Base-by-base conservation (phyloP, 2,113 vertebrate species). In the Bufo gargarizans region DNA sequence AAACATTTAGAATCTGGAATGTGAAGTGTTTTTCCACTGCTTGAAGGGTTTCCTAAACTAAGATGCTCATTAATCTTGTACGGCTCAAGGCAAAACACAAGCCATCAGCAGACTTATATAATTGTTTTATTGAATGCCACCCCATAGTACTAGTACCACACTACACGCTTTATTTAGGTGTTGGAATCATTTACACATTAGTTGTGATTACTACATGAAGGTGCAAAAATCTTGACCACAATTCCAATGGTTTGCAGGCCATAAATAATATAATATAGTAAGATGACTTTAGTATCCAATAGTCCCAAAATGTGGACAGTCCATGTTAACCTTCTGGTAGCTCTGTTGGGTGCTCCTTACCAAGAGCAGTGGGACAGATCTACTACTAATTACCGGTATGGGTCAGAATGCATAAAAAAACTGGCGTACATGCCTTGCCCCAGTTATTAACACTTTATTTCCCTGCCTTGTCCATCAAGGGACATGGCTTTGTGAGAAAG, bases 51-150 rank as follows among this genome's bases (percentile, higher is more conserved):
- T 53, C 43, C 4, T 14, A 59, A 76, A 74, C 69, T 58, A 78
- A 79, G 63, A 84, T 50, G 85, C 85, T 79, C 77, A 80, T 80
- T 87, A 69, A 69, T 86, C 85, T 79, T 86, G 43, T 19, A 69
- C 20, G 17, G 77, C 77, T 53, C 77, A 33, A 16, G 67, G 85
- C 77, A 56, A 69, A 79, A 59, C 4, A 50, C 19, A n/a, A 61
- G 33, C 61, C 50, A 86, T 71, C 20, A 67, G 14, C 55, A 80
- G 53, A 14, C 3, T 47, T 45, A 67, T 13, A 65, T 63, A 83
- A 82, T 14, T 47, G 33, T 82, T 17, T 63, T 59, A 22, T 13
- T 20, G 10, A 47, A 50, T 55, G 10, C 76, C n/a, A 77, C 19
- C 20, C 49, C 55, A 13, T 8, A 77, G 11, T 53, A 4, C 19